Conservation (phyloP, 2,888 invertebrate species). For the Orthosia gothica region DNA sequence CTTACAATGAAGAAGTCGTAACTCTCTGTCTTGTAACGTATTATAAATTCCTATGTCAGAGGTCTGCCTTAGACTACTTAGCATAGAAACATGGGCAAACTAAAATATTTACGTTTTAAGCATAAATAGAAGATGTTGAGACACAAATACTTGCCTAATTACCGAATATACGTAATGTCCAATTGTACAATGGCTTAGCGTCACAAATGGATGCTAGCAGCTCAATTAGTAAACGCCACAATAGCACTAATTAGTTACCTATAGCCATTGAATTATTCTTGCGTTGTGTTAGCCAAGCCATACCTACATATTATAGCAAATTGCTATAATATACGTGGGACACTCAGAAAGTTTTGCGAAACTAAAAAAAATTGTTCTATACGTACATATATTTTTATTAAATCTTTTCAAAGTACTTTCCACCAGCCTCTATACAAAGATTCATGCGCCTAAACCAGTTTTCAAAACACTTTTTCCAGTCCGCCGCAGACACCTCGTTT, state of each 20-base stretch:
- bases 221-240: slow-evolving; percentile 47
- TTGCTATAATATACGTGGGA: too few relatives aligned
- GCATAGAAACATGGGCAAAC: slow-evolving; percentile 26
- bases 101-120: slow-evolving; percentile 3
- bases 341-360: too few relatives aligned
- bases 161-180: slow-evolving; percentile 39
- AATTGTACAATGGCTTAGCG: slow-evolving; percentile 31
- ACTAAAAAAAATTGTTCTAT: too few relatives aligned
- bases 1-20: slow-evolving; percentile 37
- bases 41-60: slow-evolving; percentile 48
- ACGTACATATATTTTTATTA: too few relatives aligned
- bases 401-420: too few relatives aligned
- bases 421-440: too few relatives aligned
- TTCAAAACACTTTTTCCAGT: too few relatives aligned
- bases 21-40: slow-evolving; percentile 19
- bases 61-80: slow-evolving; percentile 30
- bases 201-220: slow-evolving; percentile 34
- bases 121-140: slow-evolving; percentile 17
- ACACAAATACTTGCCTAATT: slow-evolving; percentile 40
- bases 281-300: slow-evolving; percentile 15
- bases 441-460: too few relatives aligned
- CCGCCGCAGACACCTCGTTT: too few relatives aligned
- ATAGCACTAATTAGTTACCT: slow-evolving; percentile 41
- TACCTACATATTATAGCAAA: too few relatives aligned
- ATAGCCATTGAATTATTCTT: slow-evolving; percentile 21